phyloP scores from a whole-genome alignment of 2,113 vertebrate species.

The Melanocharis versteri region DNA sequence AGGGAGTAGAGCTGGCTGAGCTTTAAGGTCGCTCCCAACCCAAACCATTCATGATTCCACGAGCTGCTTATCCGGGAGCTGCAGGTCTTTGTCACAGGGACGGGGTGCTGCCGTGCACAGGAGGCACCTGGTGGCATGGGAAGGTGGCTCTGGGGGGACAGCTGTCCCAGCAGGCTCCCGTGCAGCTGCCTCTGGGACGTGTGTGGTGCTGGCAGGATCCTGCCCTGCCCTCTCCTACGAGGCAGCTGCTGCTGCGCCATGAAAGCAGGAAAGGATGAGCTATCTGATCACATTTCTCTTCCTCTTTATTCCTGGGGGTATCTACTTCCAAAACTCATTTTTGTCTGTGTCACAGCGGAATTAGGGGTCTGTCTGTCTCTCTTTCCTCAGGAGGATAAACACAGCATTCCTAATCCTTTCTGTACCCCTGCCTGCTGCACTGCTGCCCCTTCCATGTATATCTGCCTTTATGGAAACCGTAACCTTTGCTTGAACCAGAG shows the following conservation, averaged over 20 bases:
- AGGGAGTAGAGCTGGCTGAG: background rate
- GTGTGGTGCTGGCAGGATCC: background rate
- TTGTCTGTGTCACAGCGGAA: background rate
- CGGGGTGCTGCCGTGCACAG: fast-evolving
- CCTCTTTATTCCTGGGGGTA: background rate
- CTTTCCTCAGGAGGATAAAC: background rate
- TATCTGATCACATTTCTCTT: background rate
- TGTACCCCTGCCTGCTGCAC: background rate
- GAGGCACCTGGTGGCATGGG: background rate
- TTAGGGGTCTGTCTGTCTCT: background rate
- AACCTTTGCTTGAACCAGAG: constrained; percentile 45
- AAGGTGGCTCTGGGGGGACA: background rate
- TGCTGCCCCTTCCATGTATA: background rate
- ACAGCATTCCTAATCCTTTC: background rate
- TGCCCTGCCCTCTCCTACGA: fast-evolving
- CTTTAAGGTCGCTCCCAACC: background rate
- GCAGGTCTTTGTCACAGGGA: background rate
- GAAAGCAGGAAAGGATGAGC: background rate
- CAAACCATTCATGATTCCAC: fast-evolving
- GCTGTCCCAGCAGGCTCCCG: background rate
- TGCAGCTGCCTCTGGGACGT: background rate
- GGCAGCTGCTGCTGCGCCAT: background rate
- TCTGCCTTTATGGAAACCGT: constrained; percentile 28
- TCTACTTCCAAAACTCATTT: background rate
- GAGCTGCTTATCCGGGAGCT: background rate